phyloP scores from a whole-genome alignment of 2,113 vertebrate genomes.

The Amphilophus citrinellus region DNA sequence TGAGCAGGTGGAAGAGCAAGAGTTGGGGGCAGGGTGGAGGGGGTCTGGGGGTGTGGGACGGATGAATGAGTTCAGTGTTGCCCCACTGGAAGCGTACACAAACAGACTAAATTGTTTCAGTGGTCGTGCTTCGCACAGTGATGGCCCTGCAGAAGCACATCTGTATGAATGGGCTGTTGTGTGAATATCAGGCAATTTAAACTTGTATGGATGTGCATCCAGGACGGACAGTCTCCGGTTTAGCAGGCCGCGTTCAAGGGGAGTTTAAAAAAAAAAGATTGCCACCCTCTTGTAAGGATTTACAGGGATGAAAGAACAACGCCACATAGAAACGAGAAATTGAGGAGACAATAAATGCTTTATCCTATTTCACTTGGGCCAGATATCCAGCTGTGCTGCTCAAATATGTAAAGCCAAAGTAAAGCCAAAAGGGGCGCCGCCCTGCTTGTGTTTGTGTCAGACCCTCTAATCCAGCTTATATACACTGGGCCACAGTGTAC shows the following conservation, averaged over 20 bases:
- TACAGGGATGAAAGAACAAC: constrained; percentile 21
- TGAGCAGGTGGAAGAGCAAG: constrained; percentile 64
- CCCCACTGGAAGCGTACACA: constrained; percentile 56
- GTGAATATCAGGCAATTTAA: constrained; percentile 48
- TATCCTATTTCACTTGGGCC: constrained; percentile 43
- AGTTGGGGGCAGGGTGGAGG: neutral
- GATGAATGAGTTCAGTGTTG: constrained; percentile 73
- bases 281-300: constrained; percentile 33
- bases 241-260: constrained; percentile 22
- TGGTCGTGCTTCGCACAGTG: constrained; percentile 61
- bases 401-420: constrained; percentile 65
- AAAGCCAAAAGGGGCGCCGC: constrained; percentile 53
- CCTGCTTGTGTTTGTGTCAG: constrained; percentile 51
- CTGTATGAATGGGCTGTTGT: constrained; percentile 51
- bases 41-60: constrained; percentile 14
- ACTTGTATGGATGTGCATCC: constrained; percentile 38
- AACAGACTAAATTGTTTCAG: constrained; percentile 58
- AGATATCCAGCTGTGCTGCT: constrained; percentile 53
- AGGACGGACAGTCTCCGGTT: constrained; percentile 34
- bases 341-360: constrained; percentile 45
- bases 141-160: constrained; percentile 52
- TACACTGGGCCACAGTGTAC: constrained; percentile 49
- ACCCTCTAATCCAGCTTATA: constrained; percentile 61
- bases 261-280: constrained; percentile 48
- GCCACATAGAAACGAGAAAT: constrained; percentile 35